Evolutionary conservation across 2,797 vertebrate species (phyloP).

Genomic region (Pangasius krempfi): DNA sequence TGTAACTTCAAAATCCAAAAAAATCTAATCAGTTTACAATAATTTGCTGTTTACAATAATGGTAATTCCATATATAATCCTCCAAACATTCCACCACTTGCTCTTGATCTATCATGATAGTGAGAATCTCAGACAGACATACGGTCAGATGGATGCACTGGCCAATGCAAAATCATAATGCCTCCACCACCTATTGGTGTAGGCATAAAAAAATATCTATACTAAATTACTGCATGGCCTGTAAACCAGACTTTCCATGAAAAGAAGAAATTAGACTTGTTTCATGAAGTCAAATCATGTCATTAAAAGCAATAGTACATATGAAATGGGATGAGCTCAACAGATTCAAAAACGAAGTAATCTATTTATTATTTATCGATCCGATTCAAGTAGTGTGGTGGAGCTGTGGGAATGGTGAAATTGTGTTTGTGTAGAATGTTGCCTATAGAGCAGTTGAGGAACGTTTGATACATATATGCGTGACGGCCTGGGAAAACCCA

Average conservation of each 20-base stretch:
- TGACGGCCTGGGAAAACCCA: not conserved
- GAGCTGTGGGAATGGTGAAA: not conserved
- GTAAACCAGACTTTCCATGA: not conserved
- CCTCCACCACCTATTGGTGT: not conserved
- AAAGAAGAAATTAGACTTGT: not conserved
- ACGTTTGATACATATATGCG: not conserved
- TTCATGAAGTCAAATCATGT: not conserved
- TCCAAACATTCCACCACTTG: not conserved
- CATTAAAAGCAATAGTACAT: not conserved
- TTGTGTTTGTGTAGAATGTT: not conserved
- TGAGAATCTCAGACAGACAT: not conserved
- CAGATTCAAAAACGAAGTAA: not conserved
- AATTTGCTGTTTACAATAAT: too few relatives aligned
- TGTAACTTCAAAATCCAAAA: too few relatives aligned
- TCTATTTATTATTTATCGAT: not conserved
- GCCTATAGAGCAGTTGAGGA: not conserved
- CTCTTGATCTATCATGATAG: not conserved
- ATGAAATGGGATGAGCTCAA: not conserved
- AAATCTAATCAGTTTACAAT: too few relatives aligned
- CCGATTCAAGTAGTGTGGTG: not conserved
- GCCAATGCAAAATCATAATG: not conserved
- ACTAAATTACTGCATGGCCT: too few relatives aligned
- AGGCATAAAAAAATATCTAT: too few relatives aligned
- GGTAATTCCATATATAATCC: too few relatives aligned
- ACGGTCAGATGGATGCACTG: not conserved